Conservation (phyloP, 2,797 vertebrate species). For the Pempheris klunzingeri region DNA sequence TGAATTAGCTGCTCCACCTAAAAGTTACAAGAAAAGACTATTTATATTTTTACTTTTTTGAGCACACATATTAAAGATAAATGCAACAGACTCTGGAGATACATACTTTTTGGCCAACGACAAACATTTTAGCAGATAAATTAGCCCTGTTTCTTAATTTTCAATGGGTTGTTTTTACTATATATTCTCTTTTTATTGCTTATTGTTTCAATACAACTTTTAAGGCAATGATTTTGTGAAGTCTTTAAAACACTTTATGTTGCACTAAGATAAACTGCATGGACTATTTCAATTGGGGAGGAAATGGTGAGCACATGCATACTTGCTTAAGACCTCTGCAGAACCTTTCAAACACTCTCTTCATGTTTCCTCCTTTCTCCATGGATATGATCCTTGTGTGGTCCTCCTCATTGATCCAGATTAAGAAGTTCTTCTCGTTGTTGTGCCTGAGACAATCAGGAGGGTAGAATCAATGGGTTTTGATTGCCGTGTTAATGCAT, state of each 20-base stretch:
- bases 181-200: neutral
- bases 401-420: slow-evolving; percentile 97
- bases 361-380: slow-evolving; percentile 97
- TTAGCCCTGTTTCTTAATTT: neutral
- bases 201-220: no score
- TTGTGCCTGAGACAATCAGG: slow-evolving; percentile 87
- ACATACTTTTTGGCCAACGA: neutral
- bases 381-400: slow-evolving; percentile 96
- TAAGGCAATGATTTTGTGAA: neutral
- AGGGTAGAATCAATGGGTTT: neutral
- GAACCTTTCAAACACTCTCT: slow-evolving; percentile 94
- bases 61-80: neutral
- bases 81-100: neutral
- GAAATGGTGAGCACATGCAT: neutral
- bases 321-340: slow-evolving; percentile 94
- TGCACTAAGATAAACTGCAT: neutral
- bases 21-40: neutral
- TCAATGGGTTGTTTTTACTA: neutral
- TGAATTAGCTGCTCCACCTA: slow-evolving; percentile 94
- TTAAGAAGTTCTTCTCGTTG: slow-evolving; percentile 93
- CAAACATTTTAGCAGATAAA: neutral
- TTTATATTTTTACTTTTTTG: neutral
- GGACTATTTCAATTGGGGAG: neutral
- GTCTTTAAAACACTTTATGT: no score
- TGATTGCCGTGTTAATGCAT: neutral